Percentiles rank a stretch among this genome's conserved stretches.
Conservation (phyloP, 2,888 invertebrate genomes). For the Dynastes tityus region DNA sequence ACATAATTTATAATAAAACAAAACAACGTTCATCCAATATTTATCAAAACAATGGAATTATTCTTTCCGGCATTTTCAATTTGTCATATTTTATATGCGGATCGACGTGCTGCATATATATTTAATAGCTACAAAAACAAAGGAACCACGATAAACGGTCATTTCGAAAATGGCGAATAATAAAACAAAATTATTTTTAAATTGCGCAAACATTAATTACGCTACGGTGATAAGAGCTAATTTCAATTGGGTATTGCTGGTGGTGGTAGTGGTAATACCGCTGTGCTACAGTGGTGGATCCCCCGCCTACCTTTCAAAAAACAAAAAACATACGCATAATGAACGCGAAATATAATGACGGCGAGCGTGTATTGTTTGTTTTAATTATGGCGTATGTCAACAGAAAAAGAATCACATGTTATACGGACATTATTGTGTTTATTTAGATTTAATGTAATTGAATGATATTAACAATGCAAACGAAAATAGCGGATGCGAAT, state of each 20-base stretch:
- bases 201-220: slow-evolving; percentile 31
- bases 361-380: slow-evolving; percentile 32
- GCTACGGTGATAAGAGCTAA: slow-evolving; percentile 38
- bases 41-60: slow-evolving; percentile 41
- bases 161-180: slow-evolving; percentile 23
- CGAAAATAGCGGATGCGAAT: slow-evolving; percentile 22
- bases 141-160: slow-evolving; percentile 20
- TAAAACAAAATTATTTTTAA: slow-evolving; percentile 43
- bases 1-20: slow-evolving; percentile 6
- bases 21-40: slow-evolving; percentile 13
- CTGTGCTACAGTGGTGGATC: background rate
- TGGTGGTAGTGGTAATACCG: background rate
- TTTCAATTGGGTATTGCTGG: slow-evolving; percentile 26
- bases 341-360: slow-evolving; percentile 36
- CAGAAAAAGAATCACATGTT: slow-evolving; percentile 41
- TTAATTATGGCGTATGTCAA: slow-evolving; percentile 43
- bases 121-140: slow-evolving; percentile 38
- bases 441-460: slow-evolving; percentile 39
- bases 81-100: slow-evolving; percentile 31
- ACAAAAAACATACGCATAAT: slow-evolving; percentile 30
- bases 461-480: slow-evolving; percentile 39
- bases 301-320: background rate
- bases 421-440: slow-evolving; percentile 40
- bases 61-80: slow-evolving; percentile 27
- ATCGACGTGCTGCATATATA: background rate